Percentiles rank a stretch among this genome's conserved stretches.
phyloP scores from a whole-genome alignment of 2,888 invertebrate genomes.

The Crossocerus cetratus region DNA sequence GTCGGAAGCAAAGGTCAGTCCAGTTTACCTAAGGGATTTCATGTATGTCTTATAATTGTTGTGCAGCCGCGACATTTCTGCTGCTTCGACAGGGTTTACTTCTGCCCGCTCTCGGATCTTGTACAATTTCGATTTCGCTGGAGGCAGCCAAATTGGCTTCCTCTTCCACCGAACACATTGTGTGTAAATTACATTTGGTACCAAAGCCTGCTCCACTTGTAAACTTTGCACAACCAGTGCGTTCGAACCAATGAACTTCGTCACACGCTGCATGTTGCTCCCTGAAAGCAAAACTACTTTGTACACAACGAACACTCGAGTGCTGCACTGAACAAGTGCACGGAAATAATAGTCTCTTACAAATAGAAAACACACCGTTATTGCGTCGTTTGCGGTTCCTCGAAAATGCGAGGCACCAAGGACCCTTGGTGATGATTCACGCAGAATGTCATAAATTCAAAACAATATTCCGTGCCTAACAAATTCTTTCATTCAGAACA shows the following conservation, averaged over 20 bases:
- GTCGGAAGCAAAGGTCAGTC: not conserved
- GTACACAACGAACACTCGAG: too few species aligned
- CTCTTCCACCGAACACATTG: slow-evolving; percentile 80
- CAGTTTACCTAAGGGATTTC: slow-evolving; percentile 79
- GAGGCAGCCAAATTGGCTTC: slow-evolving; percentile 89
- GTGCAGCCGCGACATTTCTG: slow-evolving; percentile 83
- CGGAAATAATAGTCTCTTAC: not conserved
- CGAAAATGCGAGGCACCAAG: too few species aligned
- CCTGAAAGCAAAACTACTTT: not conserved
- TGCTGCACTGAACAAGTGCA: not conserved
- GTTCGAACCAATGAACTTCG: slow-evolving; percentile 9
- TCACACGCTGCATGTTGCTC: slow-evolving; percentile 28
- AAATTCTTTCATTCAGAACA: too few species aligned
- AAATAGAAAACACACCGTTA: not conserved
- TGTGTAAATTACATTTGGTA: slow-evolving; percentile 24
- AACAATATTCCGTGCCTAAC: too few species aligned
- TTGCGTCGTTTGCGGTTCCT: too few species aligned
- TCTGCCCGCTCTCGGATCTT: slow-evolving; percentile 82
- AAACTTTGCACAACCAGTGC: slow-evolving; percentile 25
- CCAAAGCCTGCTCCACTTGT: slow-evolving; percentile 26
- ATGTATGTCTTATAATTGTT: slow-evolving; percentile 83
- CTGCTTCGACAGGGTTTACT: slow-evolving; percentile 81
- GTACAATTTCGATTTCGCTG: slow-evolving; percentile 88
- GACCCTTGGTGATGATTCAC: too few species aligned
- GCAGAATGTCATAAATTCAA: too few species aligned